phyloP scores from a whole-genome alignment of 2,113 vertebrate species.

The Genyomyrus donnyi region DNA sequence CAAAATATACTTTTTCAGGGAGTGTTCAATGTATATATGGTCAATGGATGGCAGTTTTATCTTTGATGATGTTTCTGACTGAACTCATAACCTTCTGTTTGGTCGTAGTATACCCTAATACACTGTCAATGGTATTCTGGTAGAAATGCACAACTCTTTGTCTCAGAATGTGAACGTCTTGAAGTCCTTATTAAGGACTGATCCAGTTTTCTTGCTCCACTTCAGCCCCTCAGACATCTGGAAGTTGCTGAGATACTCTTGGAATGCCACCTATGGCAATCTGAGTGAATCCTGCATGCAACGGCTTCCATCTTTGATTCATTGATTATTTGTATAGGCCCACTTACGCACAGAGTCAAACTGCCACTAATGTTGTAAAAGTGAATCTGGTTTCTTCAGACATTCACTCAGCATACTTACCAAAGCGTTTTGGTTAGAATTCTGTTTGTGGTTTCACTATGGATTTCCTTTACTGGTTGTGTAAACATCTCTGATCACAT shows the following conservation, averaged over 20 bases:
- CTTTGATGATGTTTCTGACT: neutral
- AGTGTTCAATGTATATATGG: neutral
- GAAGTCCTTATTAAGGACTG: neutral
- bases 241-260: neutral
- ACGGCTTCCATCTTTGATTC: neutral
- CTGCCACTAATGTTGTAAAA: neutral
- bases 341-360: neutral
- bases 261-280: neutral
- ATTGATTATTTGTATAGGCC: neutral
- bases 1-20: neutral
- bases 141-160: neutral
- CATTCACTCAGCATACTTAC: neutral
- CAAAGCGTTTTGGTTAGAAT: neutral
- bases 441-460: neutral
- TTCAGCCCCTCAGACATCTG: neutral
- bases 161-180: neutral
- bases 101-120: neutral
- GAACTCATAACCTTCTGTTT: neutral
- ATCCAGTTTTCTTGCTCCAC: neutral
- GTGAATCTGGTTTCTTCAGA: neutral
- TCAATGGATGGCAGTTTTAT: neutral
- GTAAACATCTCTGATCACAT: neutral
- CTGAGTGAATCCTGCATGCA: neutral
- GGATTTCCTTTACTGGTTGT: neutral
- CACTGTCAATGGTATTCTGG: neutral